These are phyloP conservation scores for Koerneria pararmatus DNA, from an alignment of 2,888 invertebrate genomes.

Conservation along the genomic window DNA sequence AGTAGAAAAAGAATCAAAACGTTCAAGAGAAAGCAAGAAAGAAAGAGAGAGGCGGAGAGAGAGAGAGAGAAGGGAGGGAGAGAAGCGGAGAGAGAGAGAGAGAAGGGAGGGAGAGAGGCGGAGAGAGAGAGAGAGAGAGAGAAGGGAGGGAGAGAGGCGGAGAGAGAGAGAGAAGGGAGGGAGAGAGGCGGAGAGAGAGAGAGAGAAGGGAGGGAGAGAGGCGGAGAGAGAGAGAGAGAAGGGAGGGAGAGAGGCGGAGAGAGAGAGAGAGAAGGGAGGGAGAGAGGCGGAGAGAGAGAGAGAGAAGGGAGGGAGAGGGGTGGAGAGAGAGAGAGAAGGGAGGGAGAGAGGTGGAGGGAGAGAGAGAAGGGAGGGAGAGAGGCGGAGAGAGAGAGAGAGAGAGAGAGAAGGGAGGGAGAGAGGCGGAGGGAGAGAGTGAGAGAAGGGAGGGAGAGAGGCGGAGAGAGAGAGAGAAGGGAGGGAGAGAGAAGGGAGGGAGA, in stretches of 20 bases:
- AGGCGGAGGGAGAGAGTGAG: conserved; percentile 11
- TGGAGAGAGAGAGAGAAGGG: conserved; percentile 15
- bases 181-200: not conserved
- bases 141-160: too few species aligned
- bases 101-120: not conserved
- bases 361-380: not conserved
- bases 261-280: conserved; percentile 3
- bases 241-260: conserved; percentile 11
- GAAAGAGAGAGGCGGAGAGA: not conserved
- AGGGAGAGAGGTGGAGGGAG: not conserved
- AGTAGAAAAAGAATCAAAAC: too few species aligned
- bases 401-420: not conserved
- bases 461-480: not conserved
- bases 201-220: not conserved
- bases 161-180: not conserved
- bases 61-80: not conserved
- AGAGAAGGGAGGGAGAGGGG: conserved; percentile 9
- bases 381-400: not conserved
- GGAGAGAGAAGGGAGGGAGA: not conserved
- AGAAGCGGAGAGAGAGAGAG: not conserved
- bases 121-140: not conserved
- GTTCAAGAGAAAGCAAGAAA: not conserved
- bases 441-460: not conserved
- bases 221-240: conserved; percentile 7
- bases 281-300: conserved; percentile 2